Evolutionary conservation across 37 sponge, comb jelly and placozoan species (phyloP).

Genomic region (Mnemiopsis leidyi): DNA sequence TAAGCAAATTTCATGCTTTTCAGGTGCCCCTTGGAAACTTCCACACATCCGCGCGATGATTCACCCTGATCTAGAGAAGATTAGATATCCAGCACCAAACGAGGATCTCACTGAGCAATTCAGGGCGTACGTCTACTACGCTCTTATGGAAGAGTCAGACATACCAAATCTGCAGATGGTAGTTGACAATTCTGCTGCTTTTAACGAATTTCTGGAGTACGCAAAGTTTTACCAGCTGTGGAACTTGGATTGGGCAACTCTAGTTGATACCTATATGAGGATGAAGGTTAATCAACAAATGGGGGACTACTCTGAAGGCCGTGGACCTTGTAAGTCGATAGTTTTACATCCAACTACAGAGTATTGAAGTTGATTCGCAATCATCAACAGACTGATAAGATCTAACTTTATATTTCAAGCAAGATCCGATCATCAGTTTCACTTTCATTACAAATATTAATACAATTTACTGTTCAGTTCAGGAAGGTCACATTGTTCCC

Average conservation of each 20-base stretch:
- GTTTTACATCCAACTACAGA: too few relatives aligned
- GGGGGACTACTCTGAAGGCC: not conserved
- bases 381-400: too few relatives aligned
- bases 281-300: not conserved
- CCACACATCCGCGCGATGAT: slow-evolving; percentile 32
- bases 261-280: not conserved
- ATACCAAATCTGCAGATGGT: slow-evolving; percentile 1
- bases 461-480: not conserved
- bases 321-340: slow-evolving; percentile 36
- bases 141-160: slow-evolving; percentile 2
- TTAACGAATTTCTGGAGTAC: slow-evolving; percentile 26
- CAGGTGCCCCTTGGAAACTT: slow-evolving; percentile 13
- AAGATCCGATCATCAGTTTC: too few relatives aligned
- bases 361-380: too few relatives aligned
- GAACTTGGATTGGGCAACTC: not conserved
- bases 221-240: not conserved
- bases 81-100: not conserved
- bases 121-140: slow-evolving; percentile 22
- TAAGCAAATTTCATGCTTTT: too few relatives aligned
- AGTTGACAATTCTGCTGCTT: not conserved
- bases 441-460: not conserved
- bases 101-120: slow-evolving; percentile 25
- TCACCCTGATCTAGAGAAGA: slow-evolving; percentile 21
- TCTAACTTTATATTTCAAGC: too few relatives aligned
- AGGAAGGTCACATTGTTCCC: not conserved